phyloP scores from a whole-genome alignment of 1,140 invertebrate genomes.

The Pogonomyrmex barbatus region DNA sequence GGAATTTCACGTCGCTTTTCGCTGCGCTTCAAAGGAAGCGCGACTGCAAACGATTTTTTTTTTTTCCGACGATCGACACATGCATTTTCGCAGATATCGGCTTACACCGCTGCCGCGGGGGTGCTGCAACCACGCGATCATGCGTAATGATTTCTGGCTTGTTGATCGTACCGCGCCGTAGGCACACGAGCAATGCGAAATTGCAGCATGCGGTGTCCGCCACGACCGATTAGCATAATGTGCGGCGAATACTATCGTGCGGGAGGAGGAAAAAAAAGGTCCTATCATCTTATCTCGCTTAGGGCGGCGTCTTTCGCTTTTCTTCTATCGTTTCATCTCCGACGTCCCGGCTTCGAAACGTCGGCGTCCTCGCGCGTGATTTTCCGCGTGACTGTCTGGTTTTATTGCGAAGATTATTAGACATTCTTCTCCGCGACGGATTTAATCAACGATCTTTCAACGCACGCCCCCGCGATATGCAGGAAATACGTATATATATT shows the following conservation, averaged over 20 bases:
- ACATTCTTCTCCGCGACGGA: not conserved
- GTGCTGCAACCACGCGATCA: slow-evolving; percentile 54
- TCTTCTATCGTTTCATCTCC: not conserved
- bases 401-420: not conserved
- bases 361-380: not conserved
- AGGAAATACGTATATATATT: too few relatives aligned
- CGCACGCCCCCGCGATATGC: not conserved
- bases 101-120: slow-evolving; percentile 23
- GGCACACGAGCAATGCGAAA: slow-evolving; percentile 30
- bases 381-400: not conserved
- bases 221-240: slow-evolving; percentile 62
- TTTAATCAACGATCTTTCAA: slow-evolving; percentile 12
- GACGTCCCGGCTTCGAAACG: not conserved
- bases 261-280: slow-evolving; percentile 21
- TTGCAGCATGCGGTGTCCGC: slow-evolving; percentile 49
- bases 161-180: slow-evolving; percentile 50
- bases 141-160: slow-evolving; percentile 70
- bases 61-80: slow-evolving; percentile 5
- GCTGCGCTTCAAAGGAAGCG: not conserved
- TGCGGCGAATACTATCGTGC: slow-evolving; percentile 25
- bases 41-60: not conserved
- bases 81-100: slow-evolving; percentile 46
- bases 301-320: not conserved
- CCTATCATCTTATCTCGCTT: slow-evolving; percentile 10
- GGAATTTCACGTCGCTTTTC: not conserved